Evolutionary conservation across 2,888 invertebrate genomes (phyloP), one percentile per base, ranked within the genome.

Genomic region (Ornithoptera alexandrae): DNA sequence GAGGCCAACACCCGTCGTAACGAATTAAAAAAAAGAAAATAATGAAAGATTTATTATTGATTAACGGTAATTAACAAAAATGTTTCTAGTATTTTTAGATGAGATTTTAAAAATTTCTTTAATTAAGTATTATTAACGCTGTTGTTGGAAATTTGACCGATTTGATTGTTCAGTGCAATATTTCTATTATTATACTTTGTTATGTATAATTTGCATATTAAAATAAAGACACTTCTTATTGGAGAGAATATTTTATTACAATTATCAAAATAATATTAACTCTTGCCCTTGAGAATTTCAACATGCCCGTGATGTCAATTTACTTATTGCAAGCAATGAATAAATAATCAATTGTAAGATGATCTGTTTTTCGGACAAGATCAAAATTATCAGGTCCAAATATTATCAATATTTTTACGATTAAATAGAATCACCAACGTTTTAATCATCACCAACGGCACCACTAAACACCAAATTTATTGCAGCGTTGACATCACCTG

Each of bases 401-500:
- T 10, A 57, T 57, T 57, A 57, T 20, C 20, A 53, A 57, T 57
- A 8, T 30, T 30, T 30, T 30, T 30, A 30, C 22, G 57, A 18
- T 20, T 30, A 60, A 53, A 24, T 50, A 46, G 24, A 24, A 24
- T 59, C 17, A 30, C 22, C 36, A n/a, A 24, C 46, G 8, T 60
- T 18, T 73, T 84, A 89, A 69, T 90, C 86, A 57, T 91, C 90
- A 58, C 84, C 85, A 67, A 91, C 88, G 17, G 87, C 89, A 62
- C 91, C 92, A 68, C 89, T 96, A 81, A 98, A 96, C 30, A 99
- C 96, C 67, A 98, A 93, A 85, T 98, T 97, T 69, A 98, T 95
- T 20, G 98, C 98, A 24, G 96, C 96, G 81, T 97, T 97, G 4
- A 98, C 96, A 83, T 98, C 97, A 67, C 98, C 98, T 92, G 86